Evolutionary conservation across 2,113 vertebrate genomes (phyloP), one percentile per base, ranked within the genome.

Genomic region (Piaya cayana): DNA sequence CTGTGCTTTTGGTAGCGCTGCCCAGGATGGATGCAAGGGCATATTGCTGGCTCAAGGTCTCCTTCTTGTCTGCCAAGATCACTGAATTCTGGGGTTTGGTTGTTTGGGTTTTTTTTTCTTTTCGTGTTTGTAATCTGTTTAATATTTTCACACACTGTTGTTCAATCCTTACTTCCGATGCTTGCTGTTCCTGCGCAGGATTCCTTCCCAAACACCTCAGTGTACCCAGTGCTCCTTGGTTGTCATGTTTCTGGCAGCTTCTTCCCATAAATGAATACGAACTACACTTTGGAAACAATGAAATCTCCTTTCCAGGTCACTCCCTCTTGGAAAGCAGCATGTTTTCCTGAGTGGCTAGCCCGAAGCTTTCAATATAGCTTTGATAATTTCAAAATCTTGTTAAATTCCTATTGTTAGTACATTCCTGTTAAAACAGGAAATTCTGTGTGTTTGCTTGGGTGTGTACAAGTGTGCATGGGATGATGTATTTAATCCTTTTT

Each of bases 391-490:
- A 77, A 90, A 67, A 43, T n/a, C 11, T 75, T 84, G 92, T 55
- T 90, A 32, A 83, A 56, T 94, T 88, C 72, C 56, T 92, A 36
- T 86, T 39, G 53, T 92, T 82, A 91, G 19, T 78, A 16, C 25
- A 49, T 63, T 90, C 60, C 19, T 1, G 5, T 37, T 69, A 71
- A 71, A 67, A 23, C 18, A 75, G 76, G 39, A 88, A 83, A 77
- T n/a, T n/a, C 60, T 56, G n/a, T 91, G 43, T 92, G 49, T 93
- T 29, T 78, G 76, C 62, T 80, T 82, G n/a, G 22, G 53, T 85
- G 29, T 92, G 32, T 69, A 27, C 34, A 74, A 82, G 55, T 50
- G 43, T 80, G 26, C 43, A 62, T 23, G 23, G 62, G 62, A 68
- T n/a, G 69, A 4, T 72, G 14, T 81, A 70, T 78, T 88, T 81